Evolutionary conservation across 1,140 invertebrate genomes (phyloP).

Genomic region (Acromyrmex echinatior): DNA sequence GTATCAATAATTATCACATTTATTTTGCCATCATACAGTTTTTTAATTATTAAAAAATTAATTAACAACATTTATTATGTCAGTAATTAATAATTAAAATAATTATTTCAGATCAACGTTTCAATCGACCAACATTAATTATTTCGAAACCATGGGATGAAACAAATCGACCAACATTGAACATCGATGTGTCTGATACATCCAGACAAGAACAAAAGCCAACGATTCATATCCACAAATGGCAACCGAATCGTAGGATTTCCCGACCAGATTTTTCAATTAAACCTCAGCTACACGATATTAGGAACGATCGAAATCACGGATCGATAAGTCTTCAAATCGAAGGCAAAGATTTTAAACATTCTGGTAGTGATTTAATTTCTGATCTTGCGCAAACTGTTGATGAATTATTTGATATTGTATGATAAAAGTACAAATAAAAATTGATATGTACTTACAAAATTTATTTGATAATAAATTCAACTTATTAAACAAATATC

Average conservation of each 20-base stretch:
- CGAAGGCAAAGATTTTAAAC: constrained; percentile 61
- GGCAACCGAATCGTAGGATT: constrained; percentile 27
- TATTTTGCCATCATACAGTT: not conserved
- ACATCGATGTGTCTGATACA: constrained; percentile 6
- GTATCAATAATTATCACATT: not conserved
- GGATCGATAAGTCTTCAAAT: constrained; percentile 64
- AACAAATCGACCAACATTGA: constrained; percentile 59
- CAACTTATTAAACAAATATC: too few species aligned
- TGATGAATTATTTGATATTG: constrained; percentile 34
- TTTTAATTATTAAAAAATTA: constrained; percentile 20
- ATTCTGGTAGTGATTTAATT: constrained; percentile 25
- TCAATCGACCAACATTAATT: constrained; percentile 28
- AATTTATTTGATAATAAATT: too few species aligned
- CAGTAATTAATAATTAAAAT: not conserved
- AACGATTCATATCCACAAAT: constrained; percentile 58
- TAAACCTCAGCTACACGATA: constrained; percentile 68
- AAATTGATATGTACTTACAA: not conserved
- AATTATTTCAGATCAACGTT: constrained; percentile 20
- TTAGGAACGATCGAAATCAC: constrained; percentile 67
- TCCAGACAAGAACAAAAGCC: constrained; percentile 39
- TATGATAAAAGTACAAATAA: not conserved
- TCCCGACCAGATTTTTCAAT: constrained; percentile 73
- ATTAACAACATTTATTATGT: not conserved
- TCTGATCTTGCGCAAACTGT: constrained; percentile 38
- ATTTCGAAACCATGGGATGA: constrained; percentile 55